phyloP scores from a whole-genome alignment of 2,888 invertebrate genomes.

The Villa cingulata region DNA sequence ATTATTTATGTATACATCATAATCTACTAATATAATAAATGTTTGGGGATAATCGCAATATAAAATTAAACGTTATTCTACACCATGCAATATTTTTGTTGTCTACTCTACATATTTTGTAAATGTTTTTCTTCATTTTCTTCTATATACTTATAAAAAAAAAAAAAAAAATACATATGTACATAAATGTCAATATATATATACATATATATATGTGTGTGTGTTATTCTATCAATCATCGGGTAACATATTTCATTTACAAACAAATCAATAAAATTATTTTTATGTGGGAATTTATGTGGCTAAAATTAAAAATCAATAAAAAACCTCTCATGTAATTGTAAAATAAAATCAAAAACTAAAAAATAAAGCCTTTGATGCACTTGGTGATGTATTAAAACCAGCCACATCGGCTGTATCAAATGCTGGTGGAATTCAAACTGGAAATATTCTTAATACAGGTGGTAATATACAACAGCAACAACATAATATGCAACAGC shows the following conservation, averaged over 20 bases:
- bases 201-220: too few species aligned
- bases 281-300: neutral
- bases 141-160: constrained; percentile 1
- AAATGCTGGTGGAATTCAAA: constrained; percentile 22
- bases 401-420: constrained; percentile 37
- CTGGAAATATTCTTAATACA: constrained; percentile 17
- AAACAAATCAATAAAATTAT: neutral
- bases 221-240: neutral
- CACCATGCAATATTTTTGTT: too few species aligned
- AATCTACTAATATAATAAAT: too few species aligned
- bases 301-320: constrained; percentile 19
- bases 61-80: too few species aligned
- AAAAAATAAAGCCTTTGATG: constrained; percentile 48
- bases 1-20: too few species aligned
- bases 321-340: constrained; percentile 5
- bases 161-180: too few species aligned
- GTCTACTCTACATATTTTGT: too few species aligned
- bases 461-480: constrained; percentile 20
- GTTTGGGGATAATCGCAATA: too few species aligned
- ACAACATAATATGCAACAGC: constrained; percentile 31
- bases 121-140: constrained; percentile 5
- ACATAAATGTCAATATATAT: too few species aligned
- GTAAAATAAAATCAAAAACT: constrained; percentile 12
- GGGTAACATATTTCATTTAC: too few species aligned
- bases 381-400: constrained; percentile 57